Percentiles rank a stretch among this genome's conserved stretches.
phyloP scores from a whole-genome alignment of 2,888 invertebrate genomes.

The Metallyticus violacea region DNA sequence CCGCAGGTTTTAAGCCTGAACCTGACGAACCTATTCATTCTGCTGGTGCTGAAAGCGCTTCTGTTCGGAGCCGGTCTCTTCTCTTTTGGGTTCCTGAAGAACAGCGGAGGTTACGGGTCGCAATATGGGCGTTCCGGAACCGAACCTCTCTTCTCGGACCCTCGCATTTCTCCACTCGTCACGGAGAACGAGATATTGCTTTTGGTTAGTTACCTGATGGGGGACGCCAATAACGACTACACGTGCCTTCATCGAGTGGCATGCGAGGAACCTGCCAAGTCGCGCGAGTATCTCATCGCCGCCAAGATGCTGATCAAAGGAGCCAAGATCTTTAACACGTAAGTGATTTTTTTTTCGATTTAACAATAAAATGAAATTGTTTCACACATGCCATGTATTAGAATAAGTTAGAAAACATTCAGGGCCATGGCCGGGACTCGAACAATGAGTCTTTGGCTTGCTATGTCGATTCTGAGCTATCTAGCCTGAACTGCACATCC shows the following conservation, averaged over 20 bases:
- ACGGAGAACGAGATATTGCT: constrained; percentile 70
- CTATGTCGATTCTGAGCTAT: too few species aligned
- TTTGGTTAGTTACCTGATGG: constrained; percentile 66
- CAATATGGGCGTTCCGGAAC: constrained; percentile 55
- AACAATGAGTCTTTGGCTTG: too few species aligned
- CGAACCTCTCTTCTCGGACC: constrained; percentile 38
- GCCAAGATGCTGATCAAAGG: constrained; percentile 73
- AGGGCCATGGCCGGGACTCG: too few species aligned
- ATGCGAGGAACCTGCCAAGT: constrained; percentile 70
- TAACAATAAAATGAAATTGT: too few species aligned
- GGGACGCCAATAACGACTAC: constrained; percentile 58
- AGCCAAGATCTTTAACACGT: constrained; percentile 66
- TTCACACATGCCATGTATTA: too few species aligned
- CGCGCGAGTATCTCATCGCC: constrained; percentile 71
- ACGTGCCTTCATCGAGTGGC: constrained; percentile 73
- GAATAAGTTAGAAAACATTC: too few species aligned
- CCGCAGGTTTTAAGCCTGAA: constrained; percentile 73
- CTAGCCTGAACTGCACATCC: too few species aligned
- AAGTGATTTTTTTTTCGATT: too few species aligned
- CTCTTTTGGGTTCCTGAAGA: constrained; percentile 38
- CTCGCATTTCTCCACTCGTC: constrained; percentile 40
- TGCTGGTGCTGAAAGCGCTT: constrained; percentile 76
- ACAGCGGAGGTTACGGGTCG: constrained; percentile 37
- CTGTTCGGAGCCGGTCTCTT: constrained; percentile 75
- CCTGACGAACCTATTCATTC: constrained; percentile 74